phyloP scores from a whole-genome alignment of 1,140 invertebrate species.

The Drosophila tsacasi region DNA sequence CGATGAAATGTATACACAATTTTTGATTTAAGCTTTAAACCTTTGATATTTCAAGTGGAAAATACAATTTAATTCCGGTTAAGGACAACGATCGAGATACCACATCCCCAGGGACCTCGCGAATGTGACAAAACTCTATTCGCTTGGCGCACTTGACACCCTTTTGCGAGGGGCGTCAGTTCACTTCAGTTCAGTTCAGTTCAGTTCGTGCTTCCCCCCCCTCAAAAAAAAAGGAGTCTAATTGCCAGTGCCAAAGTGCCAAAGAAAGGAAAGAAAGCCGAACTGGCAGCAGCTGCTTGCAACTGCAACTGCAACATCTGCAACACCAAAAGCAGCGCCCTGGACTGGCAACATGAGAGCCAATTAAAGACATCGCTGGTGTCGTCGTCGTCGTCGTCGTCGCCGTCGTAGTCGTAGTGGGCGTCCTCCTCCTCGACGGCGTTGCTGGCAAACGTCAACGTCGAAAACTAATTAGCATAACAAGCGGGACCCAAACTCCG shows the following conservation, averaged over 20 bases:
- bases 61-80: neutral
- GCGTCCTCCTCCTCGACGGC: slow-evolving; percentile 21
- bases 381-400: slow-evolving; percentile 28
- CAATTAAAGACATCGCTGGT: slow-evolving; percentile 80
- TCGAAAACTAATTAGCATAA: slow-evolving; percentile 84
- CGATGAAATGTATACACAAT: neutral
- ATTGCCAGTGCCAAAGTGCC: slow-evolving; percentile 78
- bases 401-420: slow-evolving; percentile 2
- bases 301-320: slow-evolving; percentile 41
- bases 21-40: neutral
- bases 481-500: slow-evolving; percentile 53
- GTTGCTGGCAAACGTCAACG: slow-evolving; percentile 79
- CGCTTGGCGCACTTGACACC: slow-evolving; percentile 20
- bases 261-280: slow-evolving; percentile 41
- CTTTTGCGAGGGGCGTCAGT: slow-evolving; percentile 16
- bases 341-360: slow-evolving; percentile 75
- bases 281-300: slow-evolving; percentile 50
- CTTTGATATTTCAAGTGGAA: neutral
- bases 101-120: slow-evolving; percentile 5
- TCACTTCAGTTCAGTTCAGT: neutral
- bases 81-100: slow-evolving; percentile 8
- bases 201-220: neutral
- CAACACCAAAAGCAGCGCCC: slow-evolving; percentile 19
- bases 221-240: slow-evolving; percentile 64
- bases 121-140: slow-evolving; percentile 33